A percentile compares a stretch with the other conserved stretches of the same genome.
These are phyloP conservation scores for Drosophila mojavensis DNA, from an alignment of 1,140 invertebrate genomes.

Conservation along the genomic window DNA sequence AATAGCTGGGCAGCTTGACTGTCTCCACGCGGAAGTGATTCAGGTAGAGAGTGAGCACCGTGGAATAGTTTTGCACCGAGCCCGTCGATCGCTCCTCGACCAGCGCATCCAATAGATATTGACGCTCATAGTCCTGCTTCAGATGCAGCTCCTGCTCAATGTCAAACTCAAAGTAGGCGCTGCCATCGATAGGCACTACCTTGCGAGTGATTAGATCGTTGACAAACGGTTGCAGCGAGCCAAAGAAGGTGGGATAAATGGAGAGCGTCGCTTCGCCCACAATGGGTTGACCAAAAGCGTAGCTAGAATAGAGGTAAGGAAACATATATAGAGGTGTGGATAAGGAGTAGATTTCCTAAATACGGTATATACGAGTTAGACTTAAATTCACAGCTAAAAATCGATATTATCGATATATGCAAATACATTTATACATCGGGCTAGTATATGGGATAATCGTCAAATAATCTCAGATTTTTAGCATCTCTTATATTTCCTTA, in stretches of 20 bases:
- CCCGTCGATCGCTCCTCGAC: conserved; percentile 91
- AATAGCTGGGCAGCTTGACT: conserved; percentile 91
- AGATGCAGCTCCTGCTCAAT: conserved; percentile 88
- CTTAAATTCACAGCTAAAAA: not conserved
- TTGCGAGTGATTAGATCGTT: conserved; percentile 87
- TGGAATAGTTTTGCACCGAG: conserved; percentile 90
- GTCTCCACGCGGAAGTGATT: conserved; percentile 92
- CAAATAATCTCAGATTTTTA: too few species aligned
- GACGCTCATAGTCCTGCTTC: conserved; percentile 89
- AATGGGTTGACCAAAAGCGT: conserved; percentile 90
- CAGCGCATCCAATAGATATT: conserved; percentile 89
- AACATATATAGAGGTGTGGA: not conserved
- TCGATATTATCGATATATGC: not conserved
- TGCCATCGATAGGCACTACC: conserved; percentile 92
- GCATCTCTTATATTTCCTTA: too few species aligned
- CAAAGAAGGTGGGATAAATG: conserved; percentile 86
- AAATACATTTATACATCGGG: not conserved
- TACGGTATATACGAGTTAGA: not conserved
- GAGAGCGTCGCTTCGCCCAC: conserved; percentile 90
- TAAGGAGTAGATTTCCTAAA: not conserved
- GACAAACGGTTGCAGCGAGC: conserved; percentile 79
- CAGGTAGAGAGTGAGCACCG: conserved; percentile 89
- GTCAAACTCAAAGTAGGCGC: conserved; percentile 90
- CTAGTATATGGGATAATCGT: too few species aligned
- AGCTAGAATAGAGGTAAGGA: conserved; percentile 80